Conservation (phyloP, 2,888 invertebrate genomes). For the Oscheius sp. region DNA sequence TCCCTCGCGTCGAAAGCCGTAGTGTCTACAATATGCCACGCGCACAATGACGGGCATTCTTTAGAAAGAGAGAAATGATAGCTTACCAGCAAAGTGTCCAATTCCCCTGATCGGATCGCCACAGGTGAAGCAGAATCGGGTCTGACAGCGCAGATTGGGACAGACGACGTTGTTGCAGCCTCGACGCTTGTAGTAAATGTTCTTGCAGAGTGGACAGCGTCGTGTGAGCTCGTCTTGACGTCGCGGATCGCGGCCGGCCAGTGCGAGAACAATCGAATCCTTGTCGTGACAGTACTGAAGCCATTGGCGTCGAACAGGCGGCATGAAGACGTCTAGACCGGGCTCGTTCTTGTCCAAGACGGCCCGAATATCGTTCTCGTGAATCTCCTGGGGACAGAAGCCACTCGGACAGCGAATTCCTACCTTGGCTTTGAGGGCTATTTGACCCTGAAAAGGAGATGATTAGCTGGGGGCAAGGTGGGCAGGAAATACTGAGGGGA, state of each 20-base stretch:
- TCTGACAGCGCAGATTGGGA: constrained; percentile 45
- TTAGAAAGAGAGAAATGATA: too few relatives aligned
- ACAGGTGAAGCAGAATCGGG: constrained; percentile 51
- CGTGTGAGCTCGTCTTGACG: constrained; percentile 32
- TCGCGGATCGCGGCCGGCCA: constrained; percentile 31
- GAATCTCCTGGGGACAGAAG: constrained; percentile 44
- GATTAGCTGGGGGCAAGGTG: too few relatives aligned
- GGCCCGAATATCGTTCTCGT: constrained; percentile 59
- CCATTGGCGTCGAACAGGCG: constrained; percentile 43
- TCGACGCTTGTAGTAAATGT: constrained; percentile 29
- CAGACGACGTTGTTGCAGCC: constrained; percentile 54
- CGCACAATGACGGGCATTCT: too few relatives aligned
- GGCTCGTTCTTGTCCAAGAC: constrained; percentile 55
- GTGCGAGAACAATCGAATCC: constrained; percentile 44
- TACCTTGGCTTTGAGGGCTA: constrained; percentile 46
- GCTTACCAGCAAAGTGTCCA: constrained; percentile 27
- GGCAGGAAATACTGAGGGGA: too few relatives aligned
- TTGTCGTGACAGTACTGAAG: constrained; percentile 56
- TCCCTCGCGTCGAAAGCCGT: too few relatives aligned
- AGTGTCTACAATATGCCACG: too few relatives aligned
- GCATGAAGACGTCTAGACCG: constrained; percentile 50
- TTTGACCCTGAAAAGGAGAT: constrained; percentile 39
- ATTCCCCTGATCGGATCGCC: constrained; percentile 43
- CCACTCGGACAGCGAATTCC: constrained; percentile 48
- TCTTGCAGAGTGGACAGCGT: constrained; percentile 30